Base-by-base conservation (phyloP, 2,113 vertebrate species). In the Stegostoma tigrinum region DNA sequence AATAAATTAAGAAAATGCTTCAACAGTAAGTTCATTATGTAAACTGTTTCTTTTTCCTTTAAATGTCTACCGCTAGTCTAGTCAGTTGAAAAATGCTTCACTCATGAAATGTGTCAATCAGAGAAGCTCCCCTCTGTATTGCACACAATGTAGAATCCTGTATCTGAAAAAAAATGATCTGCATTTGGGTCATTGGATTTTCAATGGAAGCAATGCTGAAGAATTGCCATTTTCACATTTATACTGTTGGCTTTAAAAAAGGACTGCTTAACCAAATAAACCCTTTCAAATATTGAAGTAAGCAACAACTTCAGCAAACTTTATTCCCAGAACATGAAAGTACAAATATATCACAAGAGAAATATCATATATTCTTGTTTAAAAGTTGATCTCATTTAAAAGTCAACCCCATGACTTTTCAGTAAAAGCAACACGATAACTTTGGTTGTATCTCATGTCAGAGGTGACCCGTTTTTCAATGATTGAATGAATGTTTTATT, bases 151-250 rank as follows among this genome's bases (percentile, higher is more conserved):
- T 93, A 61, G 66, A 93, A 93, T 66, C 64, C 89, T 66, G 89
- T 38, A 38, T 7, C 34, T 23, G 61, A 48, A 66, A 91, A 91
- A 55, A 91, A 19, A 91, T 17, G 55, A 66, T 91, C 66, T 91
- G 34, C 61, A 38, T 67, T 93, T 64, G 21, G 64, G 34, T 93
- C 19, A 64, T 64, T 93, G 61, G 89, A 66, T 67, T 93, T 67
- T 66, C 89, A 66, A 93, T 38, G 17, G 89, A 93, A 93, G 38
- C 61, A 38, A 93, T 93, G 5, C 61, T 93, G 34, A 42, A n/a
- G n/a, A 93, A 93, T 66, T 66, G 19, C 89, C 61, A 93, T 93
- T 24, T 91, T 93, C 34, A 66, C 89, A 23, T 38, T n/a, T 93
- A 91, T 64, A 38, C 14, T 93, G 61, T 42, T 64, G 34, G n/a